Conservation (phyloP, 2,113 vertebrate genomes). For the Ifrita kowaldi region DNA sequence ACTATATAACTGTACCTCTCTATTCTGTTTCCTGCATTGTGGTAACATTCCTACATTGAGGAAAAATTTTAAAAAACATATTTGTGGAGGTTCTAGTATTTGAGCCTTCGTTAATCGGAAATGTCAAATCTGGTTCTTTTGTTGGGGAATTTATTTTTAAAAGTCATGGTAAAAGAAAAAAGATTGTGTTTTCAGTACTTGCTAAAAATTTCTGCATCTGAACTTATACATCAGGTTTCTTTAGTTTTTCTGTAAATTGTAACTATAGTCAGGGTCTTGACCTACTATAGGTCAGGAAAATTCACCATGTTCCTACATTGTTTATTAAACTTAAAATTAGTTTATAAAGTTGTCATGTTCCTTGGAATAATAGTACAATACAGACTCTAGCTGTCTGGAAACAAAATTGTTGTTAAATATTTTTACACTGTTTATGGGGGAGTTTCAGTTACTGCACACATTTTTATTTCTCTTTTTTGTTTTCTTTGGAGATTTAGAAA, state of each 20-base stretch:
- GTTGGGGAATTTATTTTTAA: neutral
- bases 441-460: neutral
- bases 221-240: neutral
- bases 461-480: neutral
- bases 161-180: neutral
- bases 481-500: conserved; percentile 88
- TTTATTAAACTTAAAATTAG: neutral
- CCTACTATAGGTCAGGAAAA: neutral
- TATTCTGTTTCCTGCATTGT: neutral
- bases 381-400: neutral
- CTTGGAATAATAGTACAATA: neutral
- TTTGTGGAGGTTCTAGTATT: neutral
- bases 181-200: neutral
- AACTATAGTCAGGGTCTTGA: neutral
- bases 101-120: neutral
- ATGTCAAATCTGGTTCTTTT: neutral
- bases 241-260: neutral
- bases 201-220: neutral
- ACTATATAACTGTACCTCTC: neutral
- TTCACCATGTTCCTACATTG: neutral
- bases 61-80: neutral
- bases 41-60: neutral
- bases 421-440: neutral
- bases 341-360: neutral
- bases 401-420: neutral